A percentile compares a stretch with the other conserved stretches of the same genome.
phyloP scores from a whole-genome alignment of 2,113 vertebrate species.

The Sander vitreus region DNA sequence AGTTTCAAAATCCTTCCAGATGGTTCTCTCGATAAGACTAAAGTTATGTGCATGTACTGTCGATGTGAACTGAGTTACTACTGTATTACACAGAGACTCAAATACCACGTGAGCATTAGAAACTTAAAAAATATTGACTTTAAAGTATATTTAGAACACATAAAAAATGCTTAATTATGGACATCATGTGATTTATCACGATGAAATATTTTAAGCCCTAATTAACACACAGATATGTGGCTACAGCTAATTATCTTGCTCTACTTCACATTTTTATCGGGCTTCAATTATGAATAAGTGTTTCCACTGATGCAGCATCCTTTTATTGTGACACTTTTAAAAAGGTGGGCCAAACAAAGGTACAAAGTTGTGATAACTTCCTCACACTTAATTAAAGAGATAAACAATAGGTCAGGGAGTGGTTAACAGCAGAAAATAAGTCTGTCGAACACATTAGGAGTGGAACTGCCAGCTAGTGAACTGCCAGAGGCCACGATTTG shows the following conservation, averaged over 20 bases:
- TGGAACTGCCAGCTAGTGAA: conserved; percentile 47
- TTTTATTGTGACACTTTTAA: conserved; percentile 49
- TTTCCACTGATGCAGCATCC: conserved; percentile 11
- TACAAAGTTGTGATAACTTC: conserved; percentile 54
- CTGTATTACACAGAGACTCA: too few species aligned
- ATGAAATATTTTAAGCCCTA: too few species aligned
- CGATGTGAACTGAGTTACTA: too few species aligned
- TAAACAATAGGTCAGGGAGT: conserved; percentile 62
- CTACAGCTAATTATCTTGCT: conserved; percentile 44
- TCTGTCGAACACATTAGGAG: conserved; percentile 57
- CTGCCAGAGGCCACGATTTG: conserved; percentile 52
- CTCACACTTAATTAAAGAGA: conserved; percentile 65
- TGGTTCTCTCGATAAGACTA: too few species aligned
- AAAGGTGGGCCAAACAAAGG: conserved; percentile 47
- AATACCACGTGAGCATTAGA: too few species aligned
- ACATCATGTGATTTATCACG: too few species aligned
- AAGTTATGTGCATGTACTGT: too few species aligned
- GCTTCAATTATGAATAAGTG: neutral
- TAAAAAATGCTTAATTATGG: too few species aligned
- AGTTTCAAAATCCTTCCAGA: too few species aligned
- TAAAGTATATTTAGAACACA: too few species aligned
- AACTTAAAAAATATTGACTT: too few species aligned
- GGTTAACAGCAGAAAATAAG: conserved; percentile 47
- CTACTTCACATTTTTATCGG: conserved; percentile 51
- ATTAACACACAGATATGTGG: conserved; percentile 19